Base-by-base conservation (phyloP, 53 echinoderm and acorn worm genomes). In the Arbacia lixula region DNA sequence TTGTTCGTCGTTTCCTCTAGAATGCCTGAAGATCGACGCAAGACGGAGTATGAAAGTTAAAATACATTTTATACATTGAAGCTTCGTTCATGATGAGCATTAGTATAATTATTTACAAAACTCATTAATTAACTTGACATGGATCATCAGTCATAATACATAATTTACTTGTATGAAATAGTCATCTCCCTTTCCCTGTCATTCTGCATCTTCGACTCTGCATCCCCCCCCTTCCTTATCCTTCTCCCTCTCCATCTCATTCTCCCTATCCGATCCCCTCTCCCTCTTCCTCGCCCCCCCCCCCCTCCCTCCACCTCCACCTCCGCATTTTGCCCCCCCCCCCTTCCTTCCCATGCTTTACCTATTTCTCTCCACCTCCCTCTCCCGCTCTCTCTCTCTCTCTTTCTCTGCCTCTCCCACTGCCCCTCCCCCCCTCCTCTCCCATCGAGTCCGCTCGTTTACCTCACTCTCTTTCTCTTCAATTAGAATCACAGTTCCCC, bases 161-260 rank as follows among this genome's bases (percentile, higher is more conserved):
- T n/a, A n/a, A n/a, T n/a, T n/a, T n/a, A n/a, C n/a, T n/a, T n/a
- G n/a, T n/a, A n/a, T n/a, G n/a, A n/a, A n/a, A n/a, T n/a, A n/a
- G n/a, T n/a, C n/a, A n/a, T n/a, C n/a, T n/a, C n/a, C n/a, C n/a
- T n/a, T n/a, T n/a, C n/a, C n/a, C n/a, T n/a, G n/a, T n/a, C n/a
- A n/a, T n/a, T n/a, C n/a, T n/a, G n/a, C n/a, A n/a, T n/a, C n/a
- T 66, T 34, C 19, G 29, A 32, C 66, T 66, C 66, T 66, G 12
- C 29, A n/a, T 30, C 27, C 29, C 63, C 29, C 63, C 14, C 3
- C 29, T 30, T 63, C 63, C 4, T 28, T 63, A 25, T 3, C 31
- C 29, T 4, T 63, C 27, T 30, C 30, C 29, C 63, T 63, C 12
- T 63, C 55, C 4, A 26, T 66, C 66, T 20, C 36, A 8, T 17